Evolutionary conservation across 2,888 invertebrate genomes (phyloP).

Genomic region (Oscheius sp.): DNA sequence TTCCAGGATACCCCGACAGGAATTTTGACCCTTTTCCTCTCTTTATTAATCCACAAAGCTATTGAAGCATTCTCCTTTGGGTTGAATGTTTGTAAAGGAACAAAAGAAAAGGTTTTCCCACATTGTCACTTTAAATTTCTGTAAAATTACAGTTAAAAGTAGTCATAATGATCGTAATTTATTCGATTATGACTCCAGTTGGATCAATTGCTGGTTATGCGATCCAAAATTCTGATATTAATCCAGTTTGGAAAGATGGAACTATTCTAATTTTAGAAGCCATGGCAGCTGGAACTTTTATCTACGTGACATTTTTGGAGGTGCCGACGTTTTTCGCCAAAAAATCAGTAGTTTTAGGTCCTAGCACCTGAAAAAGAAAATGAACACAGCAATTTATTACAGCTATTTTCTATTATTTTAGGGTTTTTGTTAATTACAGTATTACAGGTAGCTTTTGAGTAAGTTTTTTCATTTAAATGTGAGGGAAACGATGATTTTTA

Average conservation of each 20-base stretch:
- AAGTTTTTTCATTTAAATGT: background rate
- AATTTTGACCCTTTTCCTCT: constrained; percentile 69
- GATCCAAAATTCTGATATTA: constrained; percentile 33
- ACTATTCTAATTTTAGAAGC: constrained; percentile 19
- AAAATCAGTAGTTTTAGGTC: constrained; percentile 28
- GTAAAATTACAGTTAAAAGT: constrained; percentile 42
- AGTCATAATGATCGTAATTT: constrained; percentile 73
- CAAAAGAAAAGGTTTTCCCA: constrained; percentile 43
- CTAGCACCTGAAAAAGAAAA: constrained; percentile 59
- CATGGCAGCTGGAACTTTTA: constrained; percentile 23
- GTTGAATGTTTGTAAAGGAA: constrained; percentile 57
- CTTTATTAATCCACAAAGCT: constrained; percentile 75
- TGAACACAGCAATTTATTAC: constrained; percentile 59
- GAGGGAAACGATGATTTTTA: too few relatives aligned
- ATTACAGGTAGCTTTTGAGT: constrained; percentile 51
- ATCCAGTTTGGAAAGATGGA: constrained; percentile 15
- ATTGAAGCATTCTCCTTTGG: constrained; percentile 75
- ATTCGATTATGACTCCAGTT: constrained; percentile 81
- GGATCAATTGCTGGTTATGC: constrained; percentile 74
- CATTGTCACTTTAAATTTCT: background rate
- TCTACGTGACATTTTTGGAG: constrained; percentile 29
- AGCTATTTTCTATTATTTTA: constrained; percentile 62
- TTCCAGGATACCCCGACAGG: constrained; percentile 59
- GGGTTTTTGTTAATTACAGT: constrained; percentile 63
- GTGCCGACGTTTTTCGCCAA: constrained; percentile 3